These are phyloP conservation scores for Agrilus planipennis DNA, from an alignment of 1,140 invertebrate species.

Conservation along the genomic window DNA sequence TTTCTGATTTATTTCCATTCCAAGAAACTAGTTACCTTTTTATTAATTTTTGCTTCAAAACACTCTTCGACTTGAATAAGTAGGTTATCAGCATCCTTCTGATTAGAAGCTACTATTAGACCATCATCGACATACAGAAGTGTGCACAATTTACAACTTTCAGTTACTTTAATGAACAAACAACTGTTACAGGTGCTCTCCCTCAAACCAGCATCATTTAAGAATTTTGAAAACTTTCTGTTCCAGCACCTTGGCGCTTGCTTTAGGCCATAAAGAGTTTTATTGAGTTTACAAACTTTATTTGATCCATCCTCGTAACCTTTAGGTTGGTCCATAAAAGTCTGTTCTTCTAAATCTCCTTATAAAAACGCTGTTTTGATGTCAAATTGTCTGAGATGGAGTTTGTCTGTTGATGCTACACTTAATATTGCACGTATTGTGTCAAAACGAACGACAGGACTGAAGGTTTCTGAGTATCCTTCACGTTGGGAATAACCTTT, in stretches of 20 bases:
- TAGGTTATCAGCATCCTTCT: slow-evolving; percentile 3
- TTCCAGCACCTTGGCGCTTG: slow-evolving; percentile 30
- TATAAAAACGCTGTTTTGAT: slow-evolving; percentile 24
- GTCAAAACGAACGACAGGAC: slow-evolving; percentile 24
- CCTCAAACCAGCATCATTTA: slow-evolving; percentile 6
- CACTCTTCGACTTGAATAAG: too few relatives aligned
- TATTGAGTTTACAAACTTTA: slow-evolving; percentile 26
- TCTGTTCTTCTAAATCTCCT: slow-evolving; percentile 30
- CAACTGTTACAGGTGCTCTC: slow-evolving; percentile 8
- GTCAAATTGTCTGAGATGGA: slow-evolving; percentile 25
- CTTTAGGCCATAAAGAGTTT: slow-evolving; percentile 31
- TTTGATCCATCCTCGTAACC: slow-evolving; percentile 21
- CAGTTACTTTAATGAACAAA: slow-evolving; percentile 10
- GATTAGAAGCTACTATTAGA: slow-evolving; percentile 4
- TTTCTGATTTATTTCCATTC: slow-evolving; percentile 6
- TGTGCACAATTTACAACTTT: slow-evolving; percentile 9
- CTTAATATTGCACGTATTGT: slow-evolving; percentile 21
- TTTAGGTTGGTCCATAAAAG: slow-evolving; percentile 34
- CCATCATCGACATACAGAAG: slow-evolving; percentile 17
- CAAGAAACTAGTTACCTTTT: slow-evolving; percentile 6
- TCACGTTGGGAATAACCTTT: slow-evolving; percentile 29
- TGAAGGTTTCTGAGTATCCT: slow-evolving; percentile 25
- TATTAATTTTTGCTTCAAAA: slow-evolving; percentile 6
- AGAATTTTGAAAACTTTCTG: slow-evolving; percentile 13
- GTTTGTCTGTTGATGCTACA: slow-evolving; percentile 11